Conservation (phyloP, 1,140 invertebrate genomes). For the Diabrotica undecimpunctata region DNA sequence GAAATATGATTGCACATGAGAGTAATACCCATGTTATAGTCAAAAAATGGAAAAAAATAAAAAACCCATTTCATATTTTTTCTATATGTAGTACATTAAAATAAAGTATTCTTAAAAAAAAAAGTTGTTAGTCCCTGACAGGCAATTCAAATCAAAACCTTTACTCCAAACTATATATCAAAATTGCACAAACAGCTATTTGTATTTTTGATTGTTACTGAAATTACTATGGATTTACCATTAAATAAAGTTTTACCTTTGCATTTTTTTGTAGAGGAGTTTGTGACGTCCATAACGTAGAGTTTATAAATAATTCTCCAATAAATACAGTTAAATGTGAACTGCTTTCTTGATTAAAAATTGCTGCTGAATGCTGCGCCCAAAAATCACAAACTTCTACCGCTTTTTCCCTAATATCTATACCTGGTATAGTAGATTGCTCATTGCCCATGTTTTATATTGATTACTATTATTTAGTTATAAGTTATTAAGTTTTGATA, state of each 20-base stretch:
- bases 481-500: not conserved
- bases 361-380: constrained; percentile 66
- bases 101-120: too few relatives aligned
- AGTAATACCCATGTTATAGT: too few relatives aligned
- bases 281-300: constrained; percentile 59
- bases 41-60: too few relatives aligned
- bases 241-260: constrained; percentile 10
- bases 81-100: too few relatives aligned
- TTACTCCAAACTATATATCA: too few relatives aligned
- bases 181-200: too few relatives aligned
- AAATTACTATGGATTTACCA: too few relatives aligned
- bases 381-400: constrained; percentile 74
- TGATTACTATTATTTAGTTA: not conserved
- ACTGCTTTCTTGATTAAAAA: constrained; percentile 56
- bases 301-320: constrained; percentile 58
- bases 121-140: too few relatives aligned
- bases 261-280: constrained; percentile 67
- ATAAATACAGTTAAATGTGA: constrained; percentile 69
- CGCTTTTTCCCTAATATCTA: constrained; percentile 70
- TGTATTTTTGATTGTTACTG: too few relatives aligned
- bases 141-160: too few relatives aligned
- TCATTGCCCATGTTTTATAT: constrained; percentile 66
- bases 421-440: constrained; percentile 63
- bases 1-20: too few relatives aligned
- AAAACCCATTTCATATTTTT: too few relatives aligned